Evolutionary conservation across 2,797 vertebrate genomes (phyloP), one percentile per base, ranked within the genome.

Genomic region (Nannoperca obscura): DNA sequence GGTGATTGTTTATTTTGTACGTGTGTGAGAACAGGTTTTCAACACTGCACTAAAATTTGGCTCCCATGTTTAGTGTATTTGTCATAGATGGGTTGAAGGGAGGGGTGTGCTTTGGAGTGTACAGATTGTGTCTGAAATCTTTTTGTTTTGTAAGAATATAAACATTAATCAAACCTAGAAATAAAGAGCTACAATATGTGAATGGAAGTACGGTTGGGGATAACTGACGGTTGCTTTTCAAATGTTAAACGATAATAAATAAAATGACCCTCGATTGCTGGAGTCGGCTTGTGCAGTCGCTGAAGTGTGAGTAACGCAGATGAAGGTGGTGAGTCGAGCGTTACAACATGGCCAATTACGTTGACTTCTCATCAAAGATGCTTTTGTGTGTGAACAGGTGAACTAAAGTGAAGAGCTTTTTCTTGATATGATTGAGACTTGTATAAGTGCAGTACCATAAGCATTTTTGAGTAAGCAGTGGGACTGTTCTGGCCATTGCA

Each of bases 171-270:
- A 38, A 38, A 92, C 92, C 84, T 92, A 93, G 90, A 93, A 91
- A 91, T 92, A 90, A 93, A 91, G 91, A 92, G 93, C 92, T 93
- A 93, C 91, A 91, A 92, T 93, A 94, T 93, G 89, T 93, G 92
- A 94, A 91, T 87, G 91, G 91, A 92, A 88, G 88, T 85, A 84
- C 86, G 92, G 92, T 89, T 89, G 83, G 84, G 81, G 78, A 82
- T 89, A 90, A 89, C 85, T 91, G 88, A 93, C 88, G 61, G 82
- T 93, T 94, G 88, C 80, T 95, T 92, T 95, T 95, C 92, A 90
- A 94, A 89, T 95, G 94, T 96, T 93, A 95, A 95, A 94, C 94
- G 82, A 91, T 86, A 87, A 92, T 93, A 93, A 94, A 94, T 90
- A 81, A 91, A 91, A 92, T 91, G 78, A 91, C 86, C 75, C 77